Base-by-base conservation (phyloP, 1,140 invertebrate species). In the Zaprionus kolodkinae region DNA sequence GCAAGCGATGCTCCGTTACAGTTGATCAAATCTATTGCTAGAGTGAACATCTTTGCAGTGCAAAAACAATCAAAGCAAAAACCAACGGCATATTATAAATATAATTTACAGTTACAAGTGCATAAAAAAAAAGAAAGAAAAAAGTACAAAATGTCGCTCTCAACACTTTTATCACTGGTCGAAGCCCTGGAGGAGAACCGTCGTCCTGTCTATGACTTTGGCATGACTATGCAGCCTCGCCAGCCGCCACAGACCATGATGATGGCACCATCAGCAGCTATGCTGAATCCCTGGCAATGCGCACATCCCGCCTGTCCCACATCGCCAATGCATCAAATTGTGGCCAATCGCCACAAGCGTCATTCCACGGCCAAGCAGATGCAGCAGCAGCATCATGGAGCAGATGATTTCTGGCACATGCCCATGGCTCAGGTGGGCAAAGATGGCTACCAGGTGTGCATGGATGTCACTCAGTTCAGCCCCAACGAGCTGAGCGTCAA, bases 401-500 rank as follows among this genome's bases (percentile, higher is more conserved):
- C 25, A 5, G 33, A 12, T 10, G 72, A 74, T 11, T 5, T 5
- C 6, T 67, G 63, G 59, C 27, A 15, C n/a, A 56, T 48, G 57
- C 59, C 72, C 6, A 11, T 70, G 3, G 52, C 55, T 0, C 81
- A 86, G 40, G 54, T 86, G 78, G 84, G 88, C 40, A 91, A 88
- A 52, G 79, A 91, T 38, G 89, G 89, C 2, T 93, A 94, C 75
- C 93, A 95, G 79, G 94, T 95, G 64, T 94, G 94, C 76, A 92
- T 96, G 81, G 95, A 96, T 76, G 94, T 96, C 1, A 93, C 95
- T 12, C 95, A 96, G 48, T 96, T 94, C 92, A 94, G 94, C 40
- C 96, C 96, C 0, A 95, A 96, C 64, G 96, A 97, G 91, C 94
- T 97, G 35, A 94, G 93, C 10, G 96, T 97, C 0, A 97, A 96